phyloP scores from a whole-genome alignment of 2,888 invertebrate genomes.

The Lepidonotus clava region DNA sequence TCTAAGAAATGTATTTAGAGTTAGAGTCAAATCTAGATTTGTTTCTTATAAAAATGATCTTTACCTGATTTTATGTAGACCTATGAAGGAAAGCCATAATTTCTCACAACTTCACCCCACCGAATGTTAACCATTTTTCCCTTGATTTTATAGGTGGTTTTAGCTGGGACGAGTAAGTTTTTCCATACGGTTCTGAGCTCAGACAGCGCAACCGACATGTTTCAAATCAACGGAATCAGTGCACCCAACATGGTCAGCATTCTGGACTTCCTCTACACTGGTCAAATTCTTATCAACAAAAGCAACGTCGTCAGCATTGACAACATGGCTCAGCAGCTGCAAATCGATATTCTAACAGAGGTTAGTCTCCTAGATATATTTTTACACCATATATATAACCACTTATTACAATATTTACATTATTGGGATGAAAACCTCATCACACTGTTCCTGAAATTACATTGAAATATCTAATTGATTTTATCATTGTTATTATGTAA shows the following conservation, averaged over 20 bases:
- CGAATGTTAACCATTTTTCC: neutral
- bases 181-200: slow-evolving; percentile 17
- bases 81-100: too few species aligned
- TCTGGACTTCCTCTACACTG: slow-evolving; percentile 43
- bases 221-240: slow-evolving; percentile 43
- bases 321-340: slow-evolving; percentile 14
- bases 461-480: too few species aligned
- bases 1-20: too few species aligned
- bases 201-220: slow-evolving; percentile 2
- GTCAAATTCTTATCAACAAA: slow-evolving; percentile 18
- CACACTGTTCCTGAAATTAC: too few species aligned
- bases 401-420: too few species aligned
- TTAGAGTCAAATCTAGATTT: too few species aligned
- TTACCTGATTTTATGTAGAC: too few species aligned
- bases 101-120: neutral
- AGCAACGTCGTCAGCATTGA: slow-evolving; percentile 26
- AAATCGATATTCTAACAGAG: slow-evolving; percentile 22
- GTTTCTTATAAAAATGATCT: too few species aligned
- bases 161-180: slow-evolving; percentile 40
- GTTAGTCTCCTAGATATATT: too few species aligned
- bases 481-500: too few species aligned
- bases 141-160: slow-evolving; percentile 12
- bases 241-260: slow-evolving; percentile 26
- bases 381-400: too few species aligned
- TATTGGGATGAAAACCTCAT: too few species aligned